Evolutionary conservation across 2,113 vertebrate genomes (phyloP), one percentile per base, ranked within the genome.

Genomic region (Odocoileus virginianus): DNA sequence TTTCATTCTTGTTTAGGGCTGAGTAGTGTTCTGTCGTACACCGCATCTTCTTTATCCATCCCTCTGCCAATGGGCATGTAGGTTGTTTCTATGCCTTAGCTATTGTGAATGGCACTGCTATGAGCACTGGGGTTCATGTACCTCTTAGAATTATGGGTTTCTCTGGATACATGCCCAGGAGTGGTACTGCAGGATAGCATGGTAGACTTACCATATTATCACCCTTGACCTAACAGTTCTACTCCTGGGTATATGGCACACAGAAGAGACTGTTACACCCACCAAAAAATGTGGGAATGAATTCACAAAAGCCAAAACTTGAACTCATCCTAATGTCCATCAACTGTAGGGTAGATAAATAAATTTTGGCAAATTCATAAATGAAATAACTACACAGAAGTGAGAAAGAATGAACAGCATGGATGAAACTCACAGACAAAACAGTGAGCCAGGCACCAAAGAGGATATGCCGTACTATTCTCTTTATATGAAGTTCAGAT

Each of bases 271-370:
- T 43, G 7, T 55, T 52, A 45, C 50, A 14, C 11, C 33, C 30
- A 89, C 76, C 17, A 40, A 93, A 78, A 61, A 3, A 54, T 6
- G 2, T 85, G n/a, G 87, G 40, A 64, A 36, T 76, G n/a, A 85
- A 94, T 40, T 27, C 71, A 89, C 55, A 89, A 96, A 96, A 93
- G 17, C 27, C 55, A 50, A 54, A 95, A 45, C 28, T 82, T 33
- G 40, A 71, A 74, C 55, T 54, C 6, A 8, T 10, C 58, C n/a
- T 88, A 71, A 85, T 40, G 11, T 47, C 40, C n/a, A 54, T 17
- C 78, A 60, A 67, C 19, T 71, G 40, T 28, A 43, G 8, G 40
- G n/a, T 13, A 27, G 25, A 71, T 52, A 55, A 61, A 83, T 15
- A 47, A 71, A 64, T 8, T 61, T 30, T 83, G 43, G 17, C 40